Conservation (phyloP, 92 coral and sea anemone species). For the Ricordea florida region DNA sequence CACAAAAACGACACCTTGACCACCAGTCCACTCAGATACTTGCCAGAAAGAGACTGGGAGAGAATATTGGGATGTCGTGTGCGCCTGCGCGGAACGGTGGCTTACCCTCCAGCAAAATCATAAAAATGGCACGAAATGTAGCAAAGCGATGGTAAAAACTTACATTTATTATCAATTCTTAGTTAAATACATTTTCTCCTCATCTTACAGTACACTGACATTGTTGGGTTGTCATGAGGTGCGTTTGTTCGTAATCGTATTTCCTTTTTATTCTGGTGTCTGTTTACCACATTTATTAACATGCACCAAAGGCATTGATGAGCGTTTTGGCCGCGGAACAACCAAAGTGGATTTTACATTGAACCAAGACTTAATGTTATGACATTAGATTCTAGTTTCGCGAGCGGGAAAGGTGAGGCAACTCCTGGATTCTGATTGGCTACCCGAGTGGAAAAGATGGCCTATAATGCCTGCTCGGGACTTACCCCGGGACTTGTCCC, state of each 20-base stretch:
- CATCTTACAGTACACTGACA: not conserved
- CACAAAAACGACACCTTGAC: slow-evolving; percentile 53
- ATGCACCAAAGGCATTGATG: too few relatives aligned
- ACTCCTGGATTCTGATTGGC: too few relatives aligned
- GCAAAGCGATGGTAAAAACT: slow-evolving; percentile 73
- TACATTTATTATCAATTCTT: not conserved
- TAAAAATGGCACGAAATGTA: slow-evolving; percentile 54
- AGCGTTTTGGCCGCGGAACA: too few relatives aligned
- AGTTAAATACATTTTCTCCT: not conserved
- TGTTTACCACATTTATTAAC: too few relatives aligned
- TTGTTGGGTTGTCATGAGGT: not conserved
- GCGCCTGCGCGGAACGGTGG: slow-evolving; percentile 40
- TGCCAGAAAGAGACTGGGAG: slow-evolving; percentile 66
- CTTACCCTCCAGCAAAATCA: not conserved
- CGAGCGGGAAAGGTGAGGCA: too few relatives aligned
- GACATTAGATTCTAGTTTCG: too few relatives aligned
- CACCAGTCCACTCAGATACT: slow-evolving; percentile 55
- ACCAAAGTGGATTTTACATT: too few relatives aligned
- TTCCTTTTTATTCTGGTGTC: not conserved
- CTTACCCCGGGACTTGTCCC: too few relatives aligned
- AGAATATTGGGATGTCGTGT: slow-evolving; percentile 85
- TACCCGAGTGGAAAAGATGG: too few relatives aligned
- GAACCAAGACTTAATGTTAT: too few relatives aligned
- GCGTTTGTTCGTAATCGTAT: not conserved
- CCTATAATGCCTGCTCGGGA: too few relatives aligned